phyloP scores from a whole-genome alignment of 2,888 invertebrate genomes.

The Athrips mouffetella region DNA sequence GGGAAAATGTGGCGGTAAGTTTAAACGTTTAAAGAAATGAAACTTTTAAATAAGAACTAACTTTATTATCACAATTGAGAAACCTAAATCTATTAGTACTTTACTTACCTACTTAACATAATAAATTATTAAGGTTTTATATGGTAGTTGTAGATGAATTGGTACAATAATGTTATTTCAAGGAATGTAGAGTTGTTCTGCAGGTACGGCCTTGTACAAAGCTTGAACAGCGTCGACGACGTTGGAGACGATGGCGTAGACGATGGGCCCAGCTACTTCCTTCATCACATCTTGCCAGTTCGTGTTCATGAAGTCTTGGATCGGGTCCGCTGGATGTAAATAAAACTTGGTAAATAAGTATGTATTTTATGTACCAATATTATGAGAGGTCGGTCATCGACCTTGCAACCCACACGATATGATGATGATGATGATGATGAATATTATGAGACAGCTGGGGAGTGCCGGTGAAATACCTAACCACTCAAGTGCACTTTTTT shows the following conservation, averaged over 20 bases:
- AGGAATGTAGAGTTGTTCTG: constrained; percentile 36
- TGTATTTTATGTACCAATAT: no score
- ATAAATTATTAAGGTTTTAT: background rate
- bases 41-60: constrained; percentile 4
- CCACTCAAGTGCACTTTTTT: no score
- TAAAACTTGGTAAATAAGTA: background rate
- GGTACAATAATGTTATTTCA: constrained; percentile 9
- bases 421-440: no score
- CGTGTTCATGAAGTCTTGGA: constrained; percentile 49
- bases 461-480: no score
- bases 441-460: no score
- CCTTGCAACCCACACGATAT: no score
- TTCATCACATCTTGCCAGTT: constrained; percentile 62
- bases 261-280: constrained; percentile 60
- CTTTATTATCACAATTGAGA: constrained; percentile 10
- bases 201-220: constrained; percentile 53
- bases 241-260: constrained; percentile 44
- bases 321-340: constrained; percentile 52
- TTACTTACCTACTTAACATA: background rate
- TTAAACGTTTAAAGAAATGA: background rate
- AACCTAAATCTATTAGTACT: constrained; percentile 12
- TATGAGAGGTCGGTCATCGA: no score
- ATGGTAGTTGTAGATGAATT: no score
- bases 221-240: constrained; percentile 45
- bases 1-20: background rate